Evolutionary conservation across 2,888 invertebrate species (phyloP).

Genomic region (Allolobophora icterica): DNA sequence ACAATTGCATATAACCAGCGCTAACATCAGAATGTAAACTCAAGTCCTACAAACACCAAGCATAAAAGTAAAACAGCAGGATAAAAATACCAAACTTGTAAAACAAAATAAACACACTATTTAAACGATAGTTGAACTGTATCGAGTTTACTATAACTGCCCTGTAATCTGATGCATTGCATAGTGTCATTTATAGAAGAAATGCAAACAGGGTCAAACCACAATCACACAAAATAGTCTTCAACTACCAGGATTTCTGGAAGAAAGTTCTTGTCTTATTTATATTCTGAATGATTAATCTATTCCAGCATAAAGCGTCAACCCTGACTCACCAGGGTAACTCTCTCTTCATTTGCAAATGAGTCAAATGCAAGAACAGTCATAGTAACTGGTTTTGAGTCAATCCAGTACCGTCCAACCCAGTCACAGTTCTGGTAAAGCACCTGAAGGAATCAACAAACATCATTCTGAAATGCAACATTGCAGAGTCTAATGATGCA

Average conservation of each 20-base stretch:
- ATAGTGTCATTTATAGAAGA: not conserved
- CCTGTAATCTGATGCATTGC: not conserved
- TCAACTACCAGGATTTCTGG: not conserved
- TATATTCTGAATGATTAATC: not conserved
- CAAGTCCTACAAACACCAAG: constrained; percentile 73
- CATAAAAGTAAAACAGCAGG: not conserved
- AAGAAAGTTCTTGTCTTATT: not conserved
- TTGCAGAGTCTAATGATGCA: not conserved
- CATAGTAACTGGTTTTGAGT: constrained; percentile 75
- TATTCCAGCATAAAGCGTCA: not conserved
- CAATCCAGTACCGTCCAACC: constrained; percentile 80
- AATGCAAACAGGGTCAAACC: not conserved
- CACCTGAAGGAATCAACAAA: constrained; percentile 2
- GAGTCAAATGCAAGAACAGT: constrained; percentile 86
- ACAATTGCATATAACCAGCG: constrained; percentile 76
- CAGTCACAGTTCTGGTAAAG: constrained; percentile 84
- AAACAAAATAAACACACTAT: not conserved
- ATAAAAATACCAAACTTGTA: not conserved
- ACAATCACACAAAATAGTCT: not conserved
- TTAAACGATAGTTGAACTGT: not conserved
- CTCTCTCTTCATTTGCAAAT: constrained; percentile 71
- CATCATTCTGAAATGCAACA: not conserved
- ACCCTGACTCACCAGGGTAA: constrained; percentile 48
- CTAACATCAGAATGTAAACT: constrained; percentile 79
- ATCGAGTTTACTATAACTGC: not conserved